These are phyloP conservation scores for Podilymbus podiceps DNA, from an alignment of 2,113 vertebrate genomes.

Conservation along the genomic window DNA sequence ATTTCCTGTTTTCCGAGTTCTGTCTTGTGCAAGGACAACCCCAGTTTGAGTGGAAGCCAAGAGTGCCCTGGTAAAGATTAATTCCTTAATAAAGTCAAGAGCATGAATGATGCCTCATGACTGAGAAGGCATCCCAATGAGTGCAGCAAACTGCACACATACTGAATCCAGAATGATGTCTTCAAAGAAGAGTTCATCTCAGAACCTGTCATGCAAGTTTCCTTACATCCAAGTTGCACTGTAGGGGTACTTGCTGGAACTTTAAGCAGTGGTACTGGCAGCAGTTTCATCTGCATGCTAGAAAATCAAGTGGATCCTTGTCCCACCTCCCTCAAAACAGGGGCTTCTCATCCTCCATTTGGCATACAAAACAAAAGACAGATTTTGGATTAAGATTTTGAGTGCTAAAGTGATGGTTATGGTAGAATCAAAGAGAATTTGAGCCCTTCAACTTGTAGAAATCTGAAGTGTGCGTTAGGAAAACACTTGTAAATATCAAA, in stretches of 20 bases:
- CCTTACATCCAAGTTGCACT: neutral
- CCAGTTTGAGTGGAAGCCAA: neutral
- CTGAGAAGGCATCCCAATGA: neutral
- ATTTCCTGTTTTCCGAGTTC: neutral
- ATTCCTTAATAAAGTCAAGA: neutral
- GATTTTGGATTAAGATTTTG: neutral
- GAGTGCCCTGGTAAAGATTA: neutral
- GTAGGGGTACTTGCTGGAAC: neutral
- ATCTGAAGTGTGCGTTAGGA: neutral
- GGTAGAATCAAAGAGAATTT: neutral
- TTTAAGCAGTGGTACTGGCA: neutral
- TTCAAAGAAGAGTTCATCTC: neutral
- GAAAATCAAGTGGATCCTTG: neutral
- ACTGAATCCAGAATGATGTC: neutral
- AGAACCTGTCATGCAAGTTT: neutral
- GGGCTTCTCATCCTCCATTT: neutral
- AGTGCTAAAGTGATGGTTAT: neutral
- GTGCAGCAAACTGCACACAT: neutral
- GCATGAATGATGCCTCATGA: neutral
- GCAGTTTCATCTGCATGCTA: neutral
- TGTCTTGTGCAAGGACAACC: neutral
- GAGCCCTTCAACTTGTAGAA: neutral
- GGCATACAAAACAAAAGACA: neutral
- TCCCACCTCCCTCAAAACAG: neutral
- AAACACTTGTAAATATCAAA: slow-evolving; percentile 20